These are phyloP conservation scores for Perizoma flavofasciatum DNA, from an alignment of 2,888 invertebrate genomes.

Conservation along the genomic window DNA sequence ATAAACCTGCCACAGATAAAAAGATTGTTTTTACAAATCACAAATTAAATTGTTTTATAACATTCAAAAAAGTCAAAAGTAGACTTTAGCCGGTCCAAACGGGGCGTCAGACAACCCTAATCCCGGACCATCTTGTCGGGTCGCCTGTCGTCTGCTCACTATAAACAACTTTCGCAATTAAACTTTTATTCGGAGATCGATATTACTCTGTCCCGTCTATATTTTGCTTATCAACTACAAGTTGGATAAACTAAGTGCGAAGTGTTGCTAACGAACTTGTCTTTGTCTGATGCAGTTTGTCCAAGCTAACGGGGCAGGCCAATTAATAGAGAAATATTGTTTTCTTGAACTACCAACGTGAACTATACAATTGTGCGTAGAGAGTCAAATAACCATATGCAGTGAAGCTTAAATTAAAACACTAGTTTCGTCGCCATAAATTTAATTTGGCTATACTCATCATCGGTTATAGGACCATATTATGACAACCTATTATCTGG, in stretches of 20 bases:
- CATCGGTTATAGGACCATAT: too few species aligned
- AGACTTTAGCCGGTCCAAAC: conserved; percentile 5
- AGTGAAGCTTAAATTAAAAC: too few species aligned
- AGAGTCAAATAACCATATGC: not conserved
- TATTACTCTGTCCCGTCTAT: conserved; percentile 61
- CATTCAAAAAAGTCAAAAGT: too few species aligned
- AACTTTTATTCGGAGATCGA: conserved; percentile 76
- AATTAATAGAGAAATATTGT: conserved; percentile 20
- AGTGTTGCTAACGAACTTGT: conserved; percentile 29
- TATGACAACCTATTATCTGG: too few species aligned
- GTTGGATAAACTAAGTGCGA: conserved; percentile 36
- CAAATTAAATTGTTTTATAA: too few species aligned
- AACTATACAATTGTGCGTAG: not conserved
- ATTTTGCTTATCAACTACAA: conserved; percentile 63
- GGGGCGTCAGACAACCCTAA: conserved; percentile 15
- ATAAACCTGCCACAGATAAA: too few species aligned
- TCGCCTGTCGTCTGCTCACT: conserved; percentile 65
- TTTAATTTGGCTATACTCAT: too few species aligned
- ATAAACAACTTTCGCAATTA: conserved; percentile 79
- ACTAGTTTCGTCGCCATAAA: too few species aligned
- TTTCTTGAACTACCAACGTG: not conserved
- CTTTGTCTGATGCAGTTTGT: conserved; percentile 29
- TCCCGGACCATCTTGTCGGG: conserved; percentile 45
- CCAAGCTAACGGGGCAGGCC: conserved; percentile 31
- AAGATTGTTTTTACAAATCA: too few species aligned